Evolutionary conservation across 2,113 vertebrate genomes (phyloP), one percentile per base, ranked within the genome.

Genomic region (Muntiacus reevesi): DNA sequence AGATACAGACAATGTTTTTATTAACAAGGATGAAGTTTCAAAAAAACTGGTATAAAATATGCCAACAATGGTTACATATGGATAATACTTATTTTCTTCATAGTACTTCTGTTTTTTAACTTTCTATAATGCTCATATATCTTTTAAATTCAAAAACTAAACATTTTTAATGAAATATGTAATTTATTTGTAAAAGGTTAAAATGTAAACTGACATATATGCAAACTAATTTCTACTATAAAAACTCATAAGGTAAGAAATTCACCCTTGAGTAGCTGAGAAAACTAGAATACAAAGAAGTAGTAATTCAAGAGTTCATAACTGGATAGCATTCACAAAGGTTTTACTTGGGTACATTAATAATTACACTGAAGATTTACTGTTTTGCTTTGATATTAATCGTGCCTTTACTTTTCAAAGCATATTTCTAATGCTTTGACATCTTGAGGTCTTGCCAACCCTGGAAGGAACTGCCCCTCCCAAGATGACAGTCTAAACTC

Each of bases 151-250:
- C 74, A 93, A 33, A 95, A 89, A 83, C 13, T 81, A 93, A 93
- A 25, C 8, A 90, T 36, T 93, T 81, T 93, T 91, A 82, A 89
- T 84, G 76, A 93, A 45, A 81, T 4, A 89, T 45, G 50, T 8
- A 71, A 76, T 76, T 84, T 90, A 57, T 83, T 96, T 82, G 45
- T 50, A 92, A 94, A 95, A 67, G 1, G 7, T 89, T 91, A 95
- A 95, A 95, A 94, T 79, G 50, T 92, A 92, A 95, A 62, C 67
- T 93, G 79, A 55, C 30, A 85, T 89, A 81, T 85, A 95, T 78
- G 2, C 25, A 91, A 45, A 93, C 45, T 85, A 94, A 95, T 1
- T 85, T 33, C 33, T 85, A 86, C n/a, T 81, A 78, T 79, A 86
- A 94, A 94, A 97, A 87, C 27, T 83, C 43, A 36, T 45, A 57